These are phyloP conservation scores for Drosophila pseudotalamancana DNA, from an alignment of 2,888 invertebrate genomes.

Conservation along the genomic window DNA sequence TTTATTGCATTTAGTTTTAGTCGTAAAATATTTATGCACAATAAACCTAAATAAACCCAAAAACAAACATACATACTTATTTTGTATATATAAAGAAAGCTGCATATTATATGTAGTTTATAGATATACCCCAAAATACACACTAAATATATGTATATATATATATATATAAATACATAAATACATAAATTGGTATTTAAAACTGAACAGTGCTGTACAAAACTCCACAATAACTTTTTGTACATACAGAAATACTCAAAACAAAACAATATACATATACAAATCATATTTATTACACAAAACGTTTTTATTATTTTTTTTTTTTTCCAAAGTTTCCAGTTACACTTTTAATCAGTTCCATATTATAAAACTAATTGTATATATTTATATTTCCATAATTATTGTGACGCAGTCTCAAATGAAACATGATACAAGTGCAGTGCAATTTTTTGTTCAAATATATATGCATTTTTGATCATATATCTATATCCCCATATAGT, in stretches of 20 bases:
- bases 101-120: conserved; percentile 10
- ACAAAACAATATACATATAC: not conserved
- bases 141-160: not conserved
- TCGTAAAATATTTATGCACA: conserved; percentile 79
- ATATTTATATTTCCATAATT: not conserved
- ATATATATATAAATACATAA: not conserved
- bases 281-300: not conserved
- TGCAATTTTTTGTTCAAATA: too few species aligned
- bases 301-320: not conserved
- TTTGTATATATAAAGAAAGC: conserved; percentile 31
- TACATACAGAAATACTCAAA: not conserved
- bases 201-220: conserved; percentile 1
- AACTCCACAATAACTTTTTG: not conserved
- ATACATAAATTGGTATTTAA: not conserved
- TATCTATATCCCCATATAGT: too few species aligned
- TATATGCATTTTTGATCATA: too few species aligned
- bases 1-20: conserved; percentile 68
- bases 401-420: too few species aligned
- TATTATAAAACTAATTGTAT: not conserved
- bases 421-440: too few species aligned
- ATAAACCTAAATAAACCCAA: conserved; percentile 66
- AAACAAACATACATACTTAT: conserved; percentile 50
- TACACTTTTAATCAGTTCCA: not conserved
- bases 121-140: conserved; percentile 23
- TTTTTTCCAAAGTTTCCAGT: not conserved